Evolutionary conservation across 2,797 vertebrate species (phyloP), one percentile per base, ranked within the genome.

Genomic region (Hippopotamyrus pictus): DNA sequence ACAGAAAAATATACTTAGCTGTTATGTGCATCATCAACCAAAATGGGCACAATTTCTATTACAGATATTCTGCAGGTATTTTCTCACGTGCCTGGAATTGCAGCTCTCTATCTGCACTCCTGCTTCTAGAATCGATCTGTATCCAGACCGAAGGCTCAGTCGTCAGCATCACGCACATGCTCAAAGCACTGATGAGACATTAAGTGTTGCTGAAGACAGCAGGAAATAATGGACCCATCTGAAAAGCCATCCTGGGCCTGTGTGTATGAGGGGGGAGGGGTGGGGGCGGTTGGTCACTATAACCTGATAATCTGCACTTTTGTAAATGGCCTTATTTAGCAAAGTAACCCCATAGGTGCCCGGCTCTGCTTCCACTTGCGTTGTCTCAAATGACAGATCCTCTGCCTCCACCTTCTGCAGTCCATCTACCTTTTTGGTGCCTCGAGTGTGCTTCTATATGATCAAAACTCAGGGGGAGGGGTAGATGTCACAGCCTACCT

Each of bases 291-390:
- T 8, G 57, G 62, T 76, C 46, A 88, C 37, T 29, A n/a, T 73
- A 73, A 73, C 65, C 46, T 41, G 46, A 53, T 76, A 29, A 76
- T 76, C 88, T 88, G 65, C 48, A 88, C 44, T 76, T 76, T 88
- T 3, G 29, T 25, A 88, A 76, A 88, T 76, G 88, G 59, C 62
- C 59, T 88, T 69, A 25, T 69, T 88, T 44, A 87, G 53, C 51
- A 59, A 41, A 54, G 85, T 33, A 87, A 87, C 79, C 29, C 37
- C 54, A 46, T n/a, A 12, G 5, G 19, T 0, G 22, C 25, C 25
- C 3, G 50, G 33, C 59, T 90, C 41, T 9, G 53, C 25, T 90
- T 88, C 50, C 86, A 82, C 53, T 87, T 14, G 9, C 12, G 14
- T 22, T 51, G 33, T 53, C 65, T 51, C 17, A 50, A 14, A 57